These are phyloP conservation scores for Archilochus colubris DNA, from an alignment of 2,113 vertebrate species.

Conservation along the genomic window DNA sequence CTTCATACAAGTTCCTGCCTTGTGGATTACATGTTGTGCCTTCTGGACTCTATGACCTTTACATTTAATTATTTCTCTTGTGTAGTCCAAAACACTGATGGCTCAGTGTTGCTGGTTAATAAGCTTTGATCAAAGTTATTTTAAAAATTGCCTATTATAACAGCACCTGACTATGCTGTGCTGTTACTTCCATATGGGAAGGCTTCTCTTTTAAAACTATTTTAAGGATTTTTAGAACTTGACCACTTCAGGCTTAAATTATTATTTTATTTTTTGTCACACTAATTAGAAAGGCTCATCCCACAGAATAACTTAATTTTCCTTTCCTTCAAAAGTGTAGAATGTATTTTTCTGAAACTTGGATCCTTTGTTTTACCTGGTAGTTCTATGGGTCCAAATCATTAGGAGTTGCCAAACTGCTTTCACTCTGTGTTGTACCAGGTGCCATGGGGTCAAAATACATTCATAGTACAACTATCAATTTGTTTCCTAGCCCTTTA, in stretches of 20 bases:
- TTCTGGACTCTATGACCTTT: constrained; percentile 9
- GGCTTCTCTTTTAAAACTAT: neutral
- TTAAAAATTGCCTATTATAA: neutral
- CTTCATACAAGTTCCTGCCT: neutral
- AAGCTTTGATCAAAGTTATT: constrained; percentile 45
- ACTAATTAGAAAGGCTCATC: neutral
- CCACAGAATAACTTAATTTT: neutral
- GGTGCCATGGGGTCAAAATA: neutral
- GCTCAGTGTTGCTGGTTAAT: constrained; percentile 20
- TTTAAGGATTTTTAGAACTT: neutral
- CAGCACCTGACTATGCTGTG: neutral
- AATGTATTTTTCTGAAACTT: neutral
- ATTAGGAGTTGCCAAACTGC: neutral
- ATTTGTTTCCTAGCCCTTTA: neutral
- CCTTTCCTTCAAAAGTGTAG: neutral
- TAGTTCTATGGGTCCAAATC: neutral
- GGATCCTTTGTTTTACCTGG: too few relatives aligned
- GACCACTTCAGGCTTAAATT: neutral
- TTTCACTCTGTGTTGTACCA: neutral
- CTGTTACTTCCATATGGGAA: neutral
- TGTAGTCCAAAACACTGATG: constrained; percentile 10
- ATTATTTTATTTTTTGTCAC: neutral
- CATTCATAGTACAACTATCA: neutral
- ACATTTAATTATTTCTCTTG: constrained; percentile 56
- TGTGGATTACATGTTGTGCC: neutral